Percentiles rank a stretch among this genome's conserved stretches.
phyloP scores from a whole-genome alignment of 2,113 vertebrate genomes.

The Thamnophis sirtalis region DNA sequence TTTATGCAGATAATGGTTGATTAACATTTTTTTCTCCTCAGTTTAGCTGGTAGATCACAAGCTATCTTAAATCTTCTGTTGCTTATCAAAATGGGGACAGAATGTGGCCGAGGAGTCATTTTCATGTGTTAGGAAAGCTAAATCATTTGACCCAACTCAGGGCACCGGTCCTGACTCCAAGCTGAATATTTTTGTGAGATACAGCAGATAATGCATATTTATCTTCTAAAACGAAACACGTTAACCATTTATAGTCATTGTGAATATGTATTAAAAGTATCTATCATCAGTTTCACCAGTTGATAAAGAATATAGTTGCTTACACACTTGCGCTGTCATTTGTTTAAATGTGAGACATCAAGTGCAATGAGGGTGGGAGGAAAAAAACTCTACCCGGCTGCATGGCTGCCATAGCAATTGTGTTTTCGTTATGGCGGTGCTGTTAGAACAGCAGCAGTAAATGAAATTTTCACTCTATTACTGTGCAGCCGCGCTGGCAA shows the following conservation, averaged over 20 bases:
- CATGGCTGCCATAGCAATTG: conserved; percentile 37
- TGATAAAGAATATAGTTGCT: background rate
- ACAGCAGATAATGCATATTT: background rate
- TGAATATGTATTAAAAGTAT: background rate
- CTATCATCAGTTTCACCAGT: background rate
- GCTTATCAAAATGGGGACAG: background rate
- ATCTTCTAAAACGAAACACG: background rate
- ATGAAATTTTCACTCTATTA: conserved; percentile 45
- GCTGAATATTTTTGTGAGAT: background rate
- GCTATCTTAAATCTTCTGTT: background rate
- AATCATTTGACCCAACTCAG: background rate
- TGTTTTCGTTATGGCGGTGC: conserved; percentile 47
- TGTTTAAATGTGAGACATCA: conserved; percentile 28
- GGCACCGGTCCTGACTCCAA: background rate
- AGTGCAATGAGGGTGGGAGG: conserved; percentile 8
- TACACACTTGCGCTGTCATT: background rate
- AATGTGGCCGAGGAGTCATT: background rate
- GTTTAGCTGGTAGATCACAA: background rate
- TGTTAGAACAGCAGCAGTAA: conserved; percentile 46
- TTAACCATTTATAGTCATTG: background rate
- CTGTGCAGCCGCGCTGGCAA: conserved; percentile 22
- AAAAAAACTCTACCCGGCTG: background rate
- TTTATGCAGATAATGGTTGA: background rate
- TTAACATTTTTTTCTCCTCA: background rate
- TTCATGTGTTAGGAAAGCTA: background rate